Conservation (phyloP, 2,888 invertebrate genomes). For the Acrobasis suavella region DNA sequence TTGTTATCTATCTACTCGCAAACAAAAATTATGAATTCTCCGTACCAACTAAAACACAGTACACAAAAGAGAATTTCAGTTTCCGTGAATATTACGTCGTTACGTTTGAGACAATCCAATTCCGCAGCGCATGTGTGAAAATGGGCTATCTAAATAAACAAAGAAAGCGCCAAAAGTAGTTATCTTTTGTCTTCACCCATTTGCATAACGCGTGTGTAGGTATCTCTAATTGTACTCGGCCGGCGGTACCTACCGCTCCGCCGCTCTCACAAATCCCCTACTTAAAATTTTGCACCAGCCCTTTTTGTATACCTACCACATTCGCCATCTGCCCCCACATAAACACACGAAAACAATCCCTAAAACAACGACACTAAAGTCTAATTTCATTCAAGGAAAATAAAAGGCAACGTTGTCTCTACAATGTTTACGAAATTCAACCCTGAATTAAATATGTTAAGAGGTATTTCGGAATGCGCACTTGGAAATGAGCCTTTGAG, state of each 20-base stretch:
- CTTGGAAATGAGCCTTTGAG: conserved; percentile 66
- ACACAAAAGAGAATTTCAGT: neutral
- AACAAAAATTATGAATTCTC: neutral
- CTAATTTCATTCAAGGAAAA: conserved; percentile 38
- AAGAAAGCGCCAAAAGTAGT: conserved; percentile 17
- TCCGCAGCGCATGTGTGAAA: conserved; percentile 9
- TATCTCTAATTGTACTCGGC: conserved; percentile 39
- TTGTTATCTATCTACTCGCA: too few species aligned
- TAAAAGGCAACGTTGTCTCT: conserved; percentile 34
- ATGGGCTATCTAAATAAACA: conserved; percentile 7
- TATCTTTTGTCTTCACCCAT: conserved; percentile 30
- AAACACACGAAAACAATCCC: conserved; percentile 44
- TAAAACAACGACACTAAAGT: conserved; percentile 38
- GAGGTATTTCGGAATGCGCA: conserved; percentile 38
- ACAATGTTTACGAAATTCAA: conserved; percentile 41
- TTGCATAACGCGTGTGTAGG: conserved; percentile 26
- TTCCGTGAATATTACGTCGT: neutral
- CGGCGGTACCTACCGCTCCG: conserved; percentile 54
- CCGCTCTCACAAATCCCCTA: conserved; percentile 72
- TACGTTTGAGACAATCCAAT: conserved; percentile 11
- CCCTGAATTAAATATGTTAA: conserved; percentile 40
- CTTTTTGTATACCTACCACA: conserved; percentile 75
- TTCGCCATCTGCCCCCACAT: conserved; percentile 49
- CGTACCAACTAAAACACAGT: neutral
- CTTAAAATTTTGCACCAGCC: conserved; percentile 78